Evolutionary conservation across 2,888 invertebrate genomes (phyloP), one percentile per base, ranked within the genome.

Genomic region (Tethea ocularis): DNA sequence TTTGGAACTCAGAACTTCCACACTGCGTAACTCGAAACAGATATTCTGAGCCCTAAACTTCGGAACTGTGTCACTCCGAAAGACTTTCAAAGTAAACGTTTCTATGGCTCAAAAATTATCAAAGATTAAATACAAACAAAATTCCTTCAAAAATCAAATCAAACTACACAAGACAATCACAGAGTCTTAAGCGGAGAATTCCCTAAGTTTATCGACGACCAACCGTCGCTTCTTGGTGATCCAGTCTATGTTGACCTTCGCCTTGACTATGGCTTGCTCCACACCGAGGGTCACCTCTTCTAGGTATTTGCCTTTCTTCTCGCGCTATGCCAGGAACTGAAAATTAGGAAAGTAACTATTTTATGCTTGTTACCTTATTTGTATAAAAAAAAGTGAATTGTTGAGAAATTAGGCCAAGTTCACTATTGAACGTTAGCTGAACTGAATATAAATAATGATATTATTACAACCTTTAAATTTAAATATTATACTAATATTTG

Each of bases 181-280:
- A 56, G 20, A 51, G 24, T 57, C 90, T 91, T 89, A 91, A 91
- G 74, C 74, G 61, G 90, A 72, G 67, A 82, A 79, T 60, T 88
- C 83, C 57, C 91, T 60, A 17, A 93, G 78, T 41, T 84, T 82
- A 36, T 83, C 78, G n/a, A 92, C 80, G 59, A 93, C 89, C 0
- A 52, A 26, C 1, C 71, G 61, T 52, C 74, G 68, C 77, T 93
- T 86, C 52, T 68, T 72, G 8, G 61, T 20, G 23, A 89, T 64
- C 97, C 97, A 98, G 74, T 95, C 94, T 15, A 96, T 94, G 88
- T 97, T 97, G 62, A 96, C 94, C 57, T 94, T 89, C 0, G 96
- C 95, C 11, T 94, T 94, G 87, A 97, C 97, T 17, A 97, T 86
- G 1, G 96, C 95, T 75, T 97, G 97, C 15, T 95, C 93, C 8